Base-by-base conservation (phyloP, 2,797 vertebrate genomes). In the Zonotrichia albicollis region DNA sequence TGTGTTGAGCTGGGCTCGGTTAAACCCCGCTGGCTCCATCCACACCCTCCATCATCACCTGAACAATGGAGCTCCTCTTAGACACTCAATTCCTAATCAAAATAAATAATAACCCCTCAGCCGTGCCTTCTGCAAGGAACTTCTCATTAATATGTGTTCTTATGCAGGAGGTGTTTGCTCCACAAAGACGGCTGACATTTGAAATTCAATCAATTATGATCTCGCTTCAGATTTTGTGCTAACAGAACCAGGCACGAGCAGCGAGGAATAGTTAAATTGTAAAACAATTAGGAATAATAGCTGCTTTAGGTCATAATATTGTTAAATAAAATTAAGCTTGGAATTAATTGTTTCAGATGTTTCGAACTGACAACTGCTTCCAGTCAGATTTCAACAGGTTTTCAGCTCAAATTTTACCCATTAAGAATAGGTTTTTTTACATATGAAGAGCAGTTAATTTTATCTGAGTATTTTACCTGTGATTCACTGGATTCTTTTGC, bases 301-400 rank as follows among this genome's bases (percentile, higher is more conserved):
- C 13, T 95, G 36, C 46, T 94, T 78, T 86, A 83, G 62, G 16
- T 87, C 92, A 87, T 77, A 84, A 84, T 81, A 87, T 64, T 80
- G 42, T 75, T 96, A 78, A 83, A 87, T 92, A 76, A 84, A 83
- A 93, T 78, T 22, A 19, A 80, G 62, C 17, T 87, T 92, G 70
- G 40, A 10, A 22, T 45, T 87, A 51, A 84, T 57, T 92, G 20
- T 53, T 94, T 91, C 26, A 55, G 62, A 61, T 73, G 27, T 34
- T 81, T 77, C 3, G 13, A 68, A 88, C n/a, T 83, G 65, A 84
- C 95, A 70, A 38, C 36, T 81, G 9, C 68, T 72, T 90, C 36
- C 34, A 32, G 46, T 15, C 46, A 65, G 53, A 23, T 14, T 62
- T 84, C 40, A 73, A 55, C 42, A 72, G 3, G 10, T 29, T 84